phyloP scores from a whole-genome alignment of 2,888 invertebrate species.

The Eubasilissa splendida region DNA sequence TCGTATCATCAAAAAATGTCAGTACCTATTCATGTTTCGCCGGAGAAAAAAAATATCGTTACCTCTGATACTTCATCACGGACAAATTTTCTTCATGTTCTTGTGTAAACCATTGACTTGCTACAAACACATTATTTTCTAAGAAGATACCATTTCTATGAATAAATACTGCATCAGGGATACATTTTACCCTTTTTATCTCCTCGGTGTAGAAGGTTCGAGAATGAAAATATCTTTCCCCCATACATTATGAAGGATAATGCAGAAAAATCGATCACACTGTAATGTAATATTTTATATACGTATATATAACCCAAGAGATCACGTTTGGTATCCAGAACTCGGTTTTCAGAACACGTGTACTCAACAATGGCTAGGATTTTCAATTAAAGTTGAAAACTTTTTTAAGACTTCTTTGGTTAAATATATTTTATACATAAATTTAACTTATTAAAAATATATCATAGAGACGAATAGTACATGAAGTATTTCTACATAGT shows the following conservation, averaged over 20 bases:
- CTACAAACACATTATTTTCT: no score
- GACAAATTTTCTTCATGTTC: no score
- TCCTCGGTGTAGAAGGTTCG: not conserved
- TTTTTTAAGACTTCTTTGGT: no score
- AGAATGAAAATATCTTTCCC: conserved; percentile 10
- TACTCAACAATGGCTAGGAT: not conserved
- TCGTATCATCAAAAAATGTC: no score
- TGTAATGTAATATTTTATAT: conserved; percentile 16
- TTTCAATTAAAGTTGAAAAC: not conserved
- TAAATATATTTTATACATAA: no score
- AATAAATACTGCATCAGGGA: conserved; percentile 3
- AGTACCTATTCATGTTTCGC: no score
- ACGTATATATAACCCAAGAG: not conserved
- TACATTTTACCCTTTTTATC: conserved; percentile 8
- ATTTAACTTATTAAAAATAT: no score
- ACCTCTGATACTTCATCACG: no score
- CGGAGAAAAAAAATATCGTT: no score
- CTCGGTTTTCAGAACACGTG: conserved; percentile 20
- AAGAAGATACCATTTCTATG: not conserved
- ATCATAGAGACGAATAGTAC: no score
- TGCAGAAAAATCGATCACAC: conserved; percentile 28
- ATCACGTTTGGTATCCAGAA: conserved; percentile 24
- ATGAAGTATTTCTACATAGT: no score
- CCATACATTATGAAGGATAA: conserved; percentile 9
- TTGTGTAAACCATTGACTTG: no score